phyloP scores from a whole-genome alignment of 1,140 invertebrate genomes.

The Rhagoletis pomonella region DNA sequence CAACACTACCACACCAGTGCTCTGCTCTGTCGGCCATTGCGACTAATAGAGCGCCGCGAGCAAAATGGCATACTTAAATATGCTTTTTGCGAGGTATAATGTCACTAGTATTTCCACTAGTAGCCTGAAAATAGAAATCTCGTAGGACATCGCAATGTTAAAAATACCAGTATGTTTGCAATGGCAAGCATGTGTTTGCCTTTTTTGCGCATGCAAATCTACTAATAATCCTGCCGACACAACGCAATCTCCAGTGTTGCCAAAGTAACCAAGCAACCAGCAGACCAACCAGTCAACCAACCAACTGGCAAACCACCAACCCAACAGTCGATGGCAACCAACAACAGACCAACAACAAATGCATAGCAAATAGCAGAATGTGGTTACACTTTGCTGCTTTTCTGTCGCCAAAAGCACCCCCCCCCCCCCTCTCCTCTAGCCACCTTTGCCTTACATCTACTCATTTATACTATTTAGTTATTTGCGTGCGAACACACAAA shows the following conservation, averaged over 20 bases:
- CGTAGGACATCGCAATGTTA: too few relatives aligned
- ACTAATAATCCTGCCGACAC: background rate
- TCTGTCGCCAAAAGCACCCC: background rate
- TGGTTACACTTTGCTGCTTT: constrained; percentile 44
- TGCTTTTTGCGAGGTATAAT: too few relatives aligned
- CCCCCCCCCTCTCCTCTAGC: background rate
- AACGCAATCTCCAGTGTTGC: constrained; percentile 6
- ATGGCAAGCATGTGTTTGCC: background rate
- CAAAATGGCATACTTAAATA: too few relatives aligned
- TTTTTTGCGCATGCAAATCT: constrained; percentile 13
- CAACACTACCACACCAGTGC: too few relatives aligned
- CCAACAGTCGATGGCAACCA: background rate
- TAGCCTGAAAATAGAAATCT: too few relatives aligned
- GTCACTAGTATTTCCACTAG: too few relatives aligned
- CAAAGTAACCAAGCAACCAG: background rate
- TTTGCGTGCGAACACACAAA: constrained; percentile 33
- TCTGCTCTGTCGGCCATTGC: too few relatives aligned
- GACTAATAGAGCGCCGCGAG: too few relatives aligned
- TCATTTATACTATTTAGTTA: background rate
- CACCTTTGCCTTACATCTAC: background rate
- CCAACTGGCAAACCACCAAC: constrained; percentile 29
- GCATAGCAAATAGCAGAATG: constrained; percentile 47
- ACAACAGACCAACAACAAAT: constrained; percentile 45
- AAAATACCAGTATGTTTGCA: too few relatives aligned
- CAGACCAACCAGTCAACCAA: background rate